phyloP scores from a whole-genome alignment of 2,113 vertebrate species.

The Dinomys branickii region DNA sequence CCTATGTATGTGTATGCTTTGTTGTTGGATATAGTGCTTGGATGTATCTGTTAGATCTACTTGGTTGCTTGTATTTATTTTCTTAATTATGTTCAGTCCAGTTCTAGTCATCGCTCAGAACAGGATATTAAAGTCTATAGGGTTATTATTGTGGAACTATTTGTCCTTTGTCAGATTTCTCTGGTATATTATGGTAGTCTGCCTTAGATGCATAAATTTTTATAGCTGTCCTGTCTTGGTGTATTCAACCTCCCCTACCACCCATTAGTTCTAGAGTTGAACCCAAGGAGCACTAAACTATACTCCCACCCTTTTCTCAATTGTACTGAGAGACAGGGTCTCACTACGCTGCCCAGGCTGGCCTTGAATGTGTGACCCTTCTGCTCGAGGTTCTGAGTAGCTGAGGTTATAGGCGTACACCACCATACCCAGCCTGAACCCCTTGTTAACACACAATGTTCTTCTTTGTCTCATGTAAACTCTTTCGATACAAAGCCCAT shows the following conservation, averaged over 20 bases:
- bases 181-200: background rate
- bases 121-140: background rate
- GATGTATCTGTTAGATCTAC: background rate
- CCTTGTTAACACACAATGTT: background rate
- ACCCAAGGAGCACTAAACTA: background rate
- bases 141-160: background rate
- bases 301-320: background rate
- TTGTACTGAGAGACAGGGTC: background rate
- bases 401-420: background rate
- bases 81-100: background rate
- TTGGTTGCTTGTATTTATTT: background rate
- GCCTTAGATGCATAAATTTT: background rate
- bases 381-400: background rate
- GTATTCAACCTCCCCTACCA: background rate
- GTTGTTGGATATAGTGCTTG: background rate
- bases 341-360: background rate
- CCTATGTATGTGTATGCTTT: background rate
- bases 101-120: background rate
- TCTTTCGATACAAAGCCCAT: background rate
- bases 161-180: background rate
- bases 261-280: background rate
- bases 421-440: background rate
- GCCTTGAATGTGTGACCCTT: background rate
- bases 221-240: background rate
- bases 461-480: background rate